Evolutionary conservation across 2,888 invertebrate genomes (phyloP), one percentile per base, ranked within the genome.

Genomic region (Callimorpha dominula): DNA sequence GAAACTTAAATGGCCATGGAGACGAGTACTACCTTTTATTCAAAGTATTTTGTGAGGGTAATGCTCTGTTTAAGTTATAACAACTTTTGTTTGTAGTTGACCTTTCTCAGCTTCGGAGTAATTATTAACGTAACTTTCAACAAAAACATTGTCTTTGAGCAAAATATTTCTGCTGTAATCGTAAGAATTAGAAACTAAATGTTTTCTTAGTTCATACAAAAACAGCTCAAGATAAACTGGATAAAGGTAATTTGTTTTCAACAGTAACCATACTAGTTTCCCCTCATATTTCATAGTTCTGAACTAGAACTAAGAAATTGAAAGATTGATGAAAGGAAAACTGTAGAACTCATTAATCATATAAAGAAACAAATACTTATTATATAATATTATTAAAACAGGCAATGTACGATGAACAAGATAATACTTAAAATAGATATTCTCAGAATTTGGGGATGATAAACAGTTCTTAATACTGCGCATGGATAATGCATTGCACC

Each of bases 301-400:
- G 0, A 49, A 31, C 2, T 31, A 65, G 0, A 14, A 31, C 64
- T 70, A 70, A 70, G 31, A 65, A 64, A 63, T n/a, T 9, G 60
- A 50, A 71, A 80, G 74, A 82, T 77, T 71, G 72, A 81, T 77
- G 63, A 67, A 9, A 40, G 0, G 40, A 60, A 60, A 42, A 62
- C 50, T 73, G 15, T 49, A 14, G 12, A 68, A 50, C 5, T 60
- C 31, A 80, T 82, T 77, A 79, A 75, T 81, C 72, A 81, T 65
- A 71, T 73, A 50, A 74, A 76, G 31, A 20, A 20, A 14, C 31
- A 14, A 31, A 6, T 12, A 5, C 60, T 60, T 60, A 31, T 12
- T 31, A 12, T 12, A 54, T n/a, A 4, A 54, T 11, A 20, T 11
- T 31, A 31, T 57, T 57, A 57, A 20, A 9, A 57, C 12, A 20